Evolutionary conservation across 2,888 invertebrate species (phyloP).

Genomic region (Sinelater perroti): DNA sequence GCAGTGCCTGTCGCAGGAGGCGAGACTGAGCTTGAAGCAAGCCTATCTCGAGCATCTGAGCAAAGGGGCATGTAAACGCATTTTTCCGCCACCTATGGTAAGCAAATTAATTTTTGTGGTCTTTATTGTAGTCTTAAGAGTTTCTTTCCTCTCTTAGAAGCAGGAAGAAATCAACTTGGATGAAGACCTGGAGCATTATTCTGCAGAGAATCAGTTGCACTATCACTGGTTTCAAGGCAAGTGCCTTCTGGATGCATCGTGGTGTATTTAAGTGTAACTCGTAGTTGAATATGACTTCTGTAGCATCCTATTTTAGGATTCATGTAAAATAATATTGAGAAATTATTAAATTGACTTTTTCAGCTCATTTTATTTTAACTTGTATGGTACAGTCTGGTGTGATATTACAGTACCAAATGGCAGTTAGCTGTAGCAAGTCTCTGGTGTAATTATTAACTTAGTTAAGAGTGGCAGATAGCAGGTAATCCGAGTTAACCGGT

Average conservation of each 20-base stretch:
- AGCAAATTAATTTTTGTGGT: conserved; percentile 17
- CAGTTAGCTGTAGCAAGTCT: too few species aligned
- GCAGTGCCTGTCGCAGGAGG: conserved; percentile 73
- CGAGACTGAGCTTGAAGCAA: conserved; percentile 67
- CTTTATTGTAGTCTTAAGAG: conserved; percentile 48
- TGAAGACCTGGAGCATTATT: conserved; percentile 65
- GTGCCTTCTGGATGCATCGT: conserved; percentile 79
- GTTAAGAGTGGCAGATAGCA: too few species aligned
- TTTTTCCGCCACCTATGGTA: conserved; percentile 80
- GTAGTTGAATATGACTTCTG: too few species aligned
- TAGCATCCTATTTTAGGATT: too few species aligned
- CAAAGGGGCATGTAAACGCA: conserved; percentile 79
- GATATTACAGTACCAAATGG: too few species aligned
- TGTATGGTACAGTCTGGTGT: too few species aligned
- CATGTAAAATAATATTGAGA: too few species aligned
- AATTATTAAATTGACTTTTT: too few species aligned
- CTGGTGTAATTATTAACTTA: too few species aligned
- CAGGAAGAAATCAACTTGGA: conserved; percentile 57
- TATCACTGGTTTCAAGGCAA: conserved; percentile 90
- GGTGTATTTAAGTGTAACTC: conserved; percentile 77
- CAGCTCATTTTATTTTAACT: too few species aligned
- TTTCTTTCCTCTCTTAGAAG: conserved; percentile 35
- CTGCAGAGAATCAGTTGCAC: conserved; percentile 76
- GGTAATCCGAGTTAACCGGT: too few species aligned
- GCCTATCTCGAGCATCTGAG: conserved; percentile 85